Evolutionary conservation across 2,113 vertebrate species (phyloP), one percentile per base, ranked within the genome.

Genomic region (Fulmarus glacialis): DNA sequence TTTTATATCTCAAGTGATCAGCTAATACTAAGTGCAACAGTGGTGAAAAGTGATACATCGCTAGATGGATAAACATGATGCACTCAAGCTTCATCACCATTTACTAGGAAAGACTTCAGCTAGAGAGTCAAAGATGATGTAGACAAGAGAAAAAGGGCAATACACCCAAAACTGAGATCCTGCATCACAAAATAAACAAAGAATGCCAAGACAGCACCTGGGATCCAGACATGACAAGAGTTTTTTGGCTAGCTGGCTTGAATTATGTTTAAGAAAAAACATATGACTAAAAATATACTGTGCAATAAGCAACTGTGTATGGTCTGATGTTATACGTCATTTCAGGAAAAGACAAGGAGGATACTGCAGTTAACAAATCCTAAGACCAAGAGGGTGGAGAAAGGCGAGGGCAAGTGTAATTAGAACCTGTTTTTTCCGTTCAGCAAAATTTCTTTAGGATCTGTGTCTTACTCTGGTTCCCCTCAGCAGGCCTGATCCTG

Each of bases 1-100:
- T 92, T 70, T 82, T 77, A 82, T 90, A 40, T 91, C 75, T 90
- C 67, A 75, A 92, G 38, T 78, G 59, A 95, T 95, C 83, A 90
- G 59, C 45, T 83, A 77, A 75, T 62, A 38, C 15, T 60, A 58
- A 40, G 32, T 17, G 16, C 34, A 82, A 27, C 5, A 60, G 18
- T 82, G 53, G 53, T 56, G 30, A 56, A 52, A 66, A 91, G 17
- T 50, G 42, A 80, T 67, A 19, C 12, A 45, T 34, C 24, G 11
- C 47, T 75, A 50, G 29, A 45, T 9, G 29, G 19, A 38, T 71
- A 81, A 84, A 71, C 14, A 47, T 10, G 13, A 10, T 34, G 15
- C 9, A 17, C 23, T 45, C 21, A 56, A 73, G 22, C 11, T 58
- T 93, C 30, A 16, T 77, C 23, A 89, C 20, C 16, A 34, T 64